Conservation (phyloP, 1,140 invertebrate species). For the honey bee (Apis mellifera) region Amel_HAv3.1 CM009940.2:9568501-9569000, state of each 20-base stretch:
- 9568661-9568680: too few relatives aligned
- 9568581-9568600: too few relatives aligned
- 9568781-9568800: neutral
- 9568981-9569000: too few relatives aligned
- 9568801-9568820: conserved; percentile 55
- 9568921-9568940: too few relatives aligned
- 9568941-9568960: neutral
- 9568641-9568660: too few relatives aligned
- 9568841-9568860: conserved; percentile 77
- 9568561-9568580: neutral
- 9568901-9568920: neutral
- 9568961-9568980: too few relatives aligned
- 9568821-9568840: conserved; percentile 63
- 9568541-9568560: too few relatives aligned
- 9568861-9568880: conserved; percentile 53
- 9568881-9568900: neutral
- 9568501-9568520: conserved; percentile 19
- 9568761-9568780: neutral
- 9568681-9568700: too few relatives aligned
- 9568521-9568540: conserved; percentile 2
- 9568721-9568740: neutral
- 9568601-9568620: too few relatives aligned
- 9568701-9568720: too few relatives aligned
- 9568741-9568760: conserved; percentile 61
- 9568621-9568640: too few relatives aligned